Evolutionary conservation across 2,888 invertebrate genomes (phyloP).

Genomic region (Acanthopleura granulata): DNA sequence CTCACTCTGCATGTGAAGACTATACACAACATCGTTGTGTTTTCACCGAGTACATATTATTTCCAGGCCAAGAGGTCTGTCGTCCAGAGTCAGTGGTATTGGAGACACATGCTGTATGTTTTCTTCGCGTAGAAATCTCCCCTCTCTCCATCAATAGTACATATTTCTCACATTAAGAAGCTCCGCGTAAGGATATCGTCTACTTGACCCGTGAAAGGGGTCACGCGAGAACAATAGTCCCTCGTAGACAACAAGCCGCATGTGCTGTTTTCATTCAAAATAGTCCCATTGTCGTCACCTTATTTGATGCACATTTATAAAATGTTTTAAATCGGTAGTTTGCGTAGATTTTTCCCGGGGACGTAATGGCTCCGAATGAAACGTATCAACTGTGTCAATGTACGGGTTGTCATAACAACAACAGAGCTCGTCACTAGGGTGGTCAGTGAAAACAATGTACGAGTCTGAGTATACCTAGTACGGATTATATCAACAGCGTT

Average conservation of each 20-base stretch:
- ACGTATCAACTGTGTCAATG: neutral
- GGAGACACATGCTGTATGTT: too few species aligned
- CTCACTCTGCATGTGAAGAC: too few species aligned
- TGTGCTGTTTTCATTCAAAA: slow-evolving; percentile 10
- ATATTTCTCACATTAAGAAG: slow-evolving; percentile 3
- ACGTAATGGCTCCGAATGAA: neutral
- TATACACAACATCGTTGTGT: too few species aligned
- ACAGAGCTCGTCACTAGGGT: too few species aligned
- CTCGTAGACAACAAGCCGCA: neutral
- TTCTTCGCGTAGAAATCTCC: too few species aligned
- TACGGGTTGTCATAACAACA: too few species aligned
- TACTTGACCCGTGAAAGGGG: slow-evolving; percentile 10
- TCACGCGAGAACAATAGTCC: neutral
- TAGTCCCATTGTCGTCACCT: slow-evolving; percentile 5
- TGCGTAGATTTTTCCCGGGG: neutral
- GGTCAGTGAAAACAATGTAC: too few species aligned
- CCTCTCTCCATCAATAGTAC: neutral
- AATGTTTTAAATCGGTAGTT: slow-evolving; percentile 10
- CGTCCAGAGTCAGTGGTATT: too few species aligned
- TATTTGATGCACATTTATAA: slow-evolving; percentile 12
- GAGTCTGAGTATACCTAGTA: too few species aligned
- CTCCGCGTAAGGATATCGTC: slow-evolving; percentile 8
- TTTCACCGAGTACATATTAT: too few species aligned
- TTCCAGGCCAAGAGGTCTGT: too few species aligned
- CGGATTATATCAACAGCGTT: too few species aligned